Conservation (phyloP, 2,888 invertebrate species). For the Anticlea derivata region DNA sequence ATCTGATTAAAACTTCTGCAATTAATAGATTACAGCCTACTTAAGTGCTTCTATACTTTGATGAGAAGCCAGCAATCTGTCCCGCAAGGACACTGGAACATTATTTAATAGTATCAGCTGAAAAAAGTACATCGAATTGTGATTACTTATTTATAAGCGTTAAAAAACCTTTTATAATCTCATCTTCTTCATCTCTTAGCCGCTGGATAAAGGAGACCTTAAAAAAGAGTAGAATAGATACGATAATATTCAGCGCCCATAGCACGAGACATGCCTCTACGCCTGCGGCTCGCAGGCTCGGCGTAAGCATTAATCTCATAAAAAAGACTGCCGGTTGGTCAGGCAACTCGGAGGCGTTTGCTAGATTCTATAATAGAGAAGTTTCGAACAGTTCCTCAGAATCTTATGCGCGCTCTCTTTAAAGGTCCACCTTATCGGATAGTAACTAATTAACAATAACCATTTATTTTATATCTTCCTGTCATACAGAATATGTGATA, state of each 20-base stretch:
- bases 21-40: background rate
- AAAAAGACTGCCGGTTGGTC: background rate
- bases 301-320: background rate
- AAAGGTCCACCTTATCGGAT: background rate
- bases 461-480: too few relatives aligned
- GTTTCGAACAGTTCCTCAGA: background rate
- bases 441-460: too few relatives aligned
- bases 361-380: background rate
- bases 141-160: background rate
- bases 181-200: background rate
- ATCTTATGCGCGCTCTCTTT: background rate
- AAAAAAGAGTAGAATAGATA: background rate
- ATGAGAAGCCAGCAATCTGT: background rate
- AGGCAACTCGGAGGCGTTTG: background rate
- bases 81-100: background rate
- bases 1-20: background rate
- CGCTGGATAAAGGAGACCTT: background rate
- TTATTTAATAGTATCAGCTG: background rate
- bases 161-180: background rate
- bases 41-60: background rate
- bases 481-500: background rate
- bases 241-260: background rate
- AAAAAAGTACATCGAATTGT: background rate
- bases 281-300: background rate
- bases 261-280: background rate